Evolutionary conservation across 2,888 invertebrate genomes (phyloP).

Genomic region (Coelinius sp.): DNA sequence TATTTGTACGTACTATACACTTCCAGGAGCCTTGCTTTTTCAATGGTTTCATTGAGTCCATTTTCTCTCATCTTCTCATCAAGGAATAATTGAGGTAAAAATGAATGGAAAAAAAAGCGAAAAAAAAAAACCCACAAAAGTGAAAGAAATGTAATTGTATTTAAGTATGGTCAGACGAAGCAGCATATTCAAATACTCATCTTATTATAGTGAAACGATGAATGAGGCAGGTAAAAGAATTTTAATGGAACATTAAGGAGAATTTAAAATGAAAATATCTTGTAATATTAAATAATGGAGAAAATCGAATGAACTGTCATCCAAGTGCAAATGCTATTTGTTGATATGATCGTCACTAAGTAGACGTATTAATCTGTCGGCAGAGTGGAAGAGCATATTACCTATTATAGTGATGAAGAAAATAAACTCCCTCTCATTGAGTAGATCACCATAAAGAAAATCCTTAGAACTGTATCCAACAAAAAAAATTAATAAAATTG

Average conservation of each 20-base stretch:
- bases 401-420: slow-evolving; percentile 1
- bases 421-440: background rate
- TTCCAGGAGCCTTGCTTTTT: slow-evolving; percentile 53
- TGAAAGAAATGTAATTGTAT: slow-evolving; percentile 31
- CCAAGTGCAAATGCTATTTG: slow-evolving; percentile 60
- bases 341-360: slow-evolving; percentile 58
- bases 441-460: slow-evolving; percentile 27
- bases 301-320: slow-evolving; percentile 56
- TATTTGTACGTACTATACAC: slow-evolving; percentile 65
- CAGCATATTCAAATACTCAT: slow-evolving; percentile 62
- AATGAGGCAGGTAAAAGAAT: slow-evolving; percentile 28
- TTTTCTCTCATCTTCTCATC: slow-evolving; percentile 36
- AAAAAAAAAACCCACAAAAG: slow-evolving; percentile 29
- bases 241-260: slow-evolving; percentile 15
- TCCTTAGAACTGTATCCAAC: slow-evolving; percentile 8
- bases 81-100: slow-evolving; percentile 50
- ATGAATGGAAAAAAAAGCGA: slow-evolving; percentile 44
- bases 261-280: slow-evolving; percentile 50
- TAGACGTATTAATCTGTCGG: slow-evolving; percentile 55
- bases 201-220: slow-evolving; percentile 53
- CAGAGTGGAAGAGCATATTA: slow-evolving; percentile 44
- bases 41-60: slow-evolving; percentile 30
- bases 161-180: slow-evolving; percentile 19
- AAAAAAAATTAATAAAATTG: slow-evolving; percentile 11
- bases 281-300: slow-evolving; percentile 51